Conservation (phyloP, 2,888 invertebrate genomes). For the Blastobasis lacticolella region DNA sequence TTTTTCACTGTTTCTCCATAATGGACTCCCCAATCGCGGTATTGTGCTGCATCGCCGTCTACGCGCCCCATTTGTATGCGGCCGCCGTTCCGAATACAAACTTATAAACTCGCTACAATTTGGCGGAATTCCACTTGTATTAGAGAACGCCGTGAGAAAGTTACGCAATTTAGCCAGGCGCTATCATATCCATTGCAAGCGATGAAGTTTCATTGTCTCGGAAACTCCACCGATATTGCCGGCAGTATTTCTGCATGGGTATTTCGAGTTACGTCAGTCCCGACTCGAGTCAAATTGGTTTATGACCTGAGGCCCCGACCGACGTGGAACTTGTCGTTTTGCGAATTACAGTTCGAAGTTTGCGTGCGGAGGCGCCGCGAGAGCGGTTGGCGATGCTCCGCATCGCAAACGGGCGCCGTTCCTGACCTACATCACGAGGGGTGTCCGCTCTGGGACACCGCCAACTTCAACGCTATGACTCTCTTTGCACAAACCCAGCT, state of each 20-base stretch:
- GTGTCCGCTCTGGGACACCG: constrained; percentile 44
- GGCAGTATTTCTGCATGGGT: constrained; percentile 3
- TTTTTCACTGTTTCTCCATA: constrained; percentile 15
- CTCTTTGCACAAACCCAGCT: constrained; percentile 21
- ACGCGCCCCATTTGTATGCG: constrained; percentile 7
- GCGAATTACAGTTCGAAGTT: constrained; percentile 24
- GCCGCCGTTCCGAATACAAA: neutral
- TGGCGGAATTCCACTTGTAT: constrained; percentile 21
- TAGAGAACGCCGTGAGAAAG: constrained; percentile 4
- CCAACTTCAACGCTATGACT: constrained; percentile 40
- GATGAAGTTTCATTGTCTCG: constrained; percentile 8
- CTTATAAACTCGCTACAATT: constrained; percentile 10
- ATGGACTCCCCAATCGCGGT: constrained; percentile 12
- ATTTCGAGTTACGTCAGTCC: constrained; percentile 24
- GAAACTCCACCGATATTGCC: constrained; percentile 4
- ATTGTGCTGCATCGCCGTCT: constrained; percentile 11
- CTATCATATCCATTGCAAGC: constrained; percentile 1
- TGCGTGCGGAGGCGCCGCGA: constrained; percentile 14
- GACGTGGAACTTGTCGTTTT: constrained; percentile 18
- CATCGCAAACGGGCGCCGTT: constrained; percentile 42
- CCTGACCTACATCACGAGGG: constrained; percentile 63
- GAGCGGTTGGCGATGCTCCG: constrained; percentile 20
- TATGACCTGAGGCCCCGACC: constrained; percentile 20
- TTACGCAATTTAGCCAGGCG: constrained; percentile 4
- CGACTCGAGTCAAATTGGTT: constrained; percentile 31